Evolutionary conservation across 2,797 vertebrate genomes (phyloP).

Genomic region (Rhinichthys osculus): DNA sequence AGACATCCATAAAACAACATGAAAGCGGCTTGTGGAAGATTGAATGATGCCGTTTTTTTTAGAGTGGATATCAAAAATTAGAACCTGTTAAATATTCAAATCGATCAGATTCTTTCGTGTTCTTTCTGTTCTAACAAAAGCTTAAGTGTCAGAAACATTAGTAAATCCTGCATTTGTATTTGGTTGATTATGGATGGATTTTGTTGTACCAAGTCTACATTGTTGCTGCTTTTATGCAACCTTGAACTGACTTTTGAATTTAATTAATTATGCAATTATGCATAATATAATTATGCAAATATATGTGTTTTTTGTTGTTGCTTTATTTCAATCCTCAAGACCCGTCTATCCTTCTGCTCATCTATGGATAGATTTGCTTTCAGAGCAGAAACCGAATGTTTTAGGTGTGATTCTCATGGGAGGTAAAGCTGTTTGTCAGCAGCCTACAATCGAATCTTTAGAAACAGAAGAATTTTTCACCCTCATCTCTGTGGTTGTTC

Average conservation of each 20-base stretch:
- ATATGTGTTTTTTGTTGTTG: neutral
- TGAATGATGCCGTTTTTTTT: neutral
- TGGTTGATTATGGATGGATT: neutral
- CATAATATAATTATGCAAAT: conserved; percentile 30
- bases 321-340: neutral
- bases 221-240: neutral
- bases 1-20: conserved; percentile 1
- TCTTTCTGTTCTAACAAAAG: neutral
- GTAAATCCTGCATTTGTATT: neutral
- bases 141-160: neutral
- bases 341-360: neutral
- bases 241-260: conserved; percentile 33
- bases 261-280: conserved; percentile 23
- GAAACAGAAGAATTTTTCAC: conserved; percentile 17
- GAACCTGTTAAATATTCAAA: neutral
- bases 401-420: neutral
- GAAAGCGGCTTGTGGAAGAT: neutral
- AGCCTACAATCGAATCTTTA: neutral
- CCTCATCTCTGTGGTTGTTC: neutral
- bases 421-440: conserved; percentile 15
- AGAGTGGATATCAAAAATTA: neutral
- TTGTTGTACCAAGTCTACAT: neutral
- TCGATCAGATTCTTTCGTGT: neutral
- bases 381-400: neutral
- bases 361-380: neutral